Base-by-base conservation (phyloP, 2,888 invertebrate species). In the Aphodius granarius region DNA sequence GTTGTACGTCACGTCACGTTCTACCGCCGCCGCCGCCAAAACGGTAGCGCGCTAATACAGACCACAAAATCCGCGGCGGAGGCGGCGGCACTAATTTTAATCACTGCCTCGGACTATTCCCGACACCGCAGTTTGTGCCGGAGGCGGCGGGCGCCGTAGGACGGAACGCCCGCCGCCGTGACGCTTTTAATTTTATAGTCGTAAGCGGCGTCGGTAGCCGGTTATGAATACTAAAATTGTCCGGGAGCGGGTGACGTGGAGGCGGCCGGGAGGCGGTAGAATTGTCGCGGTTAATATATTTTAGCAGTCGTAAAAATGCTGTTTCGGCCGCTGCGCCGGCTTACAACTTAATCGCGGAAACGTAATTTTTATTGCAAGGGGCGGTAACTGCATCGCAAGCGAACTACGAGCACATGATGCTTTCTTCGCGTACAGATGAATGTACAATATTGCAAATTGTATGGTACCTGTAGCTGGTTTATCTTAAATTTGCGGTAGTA, bases 231-330 rank as follows among this genome's bases (percentile, higher is more conserved):
- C 43, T 43, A 43, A 43, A 43, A 43, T 23, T 43, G 43, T 13
- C 43, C 9, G 43, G 43, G 43, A 13, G 43, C 13, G 43, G 43
- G 43, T 43, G 43, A 43, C 13, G 43, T 43, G 43, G 43, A 43
- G 43, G 43, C 43, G 43, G 43, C 43, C 9, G 43, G 43, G 43
- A 6, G 43, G 43, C 43, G 43, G 43, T 13, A 43, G 43, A 43
- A 43, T 68, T 22, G 68, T 68, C 68, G 68, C 68, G 68, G 68
- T 68, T 68, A 68, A 68, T 68, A 68, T 68, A 68, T 68, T 68
- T 68, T 68, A 68, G 22, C 21, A 20, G 68, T 68, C 68, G 68
- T 68, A 68, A 68, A 68, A 68, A 68, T 68, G 68, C 22, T 68
- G 68, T 68, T 68, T 68, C 68, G 68, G 68, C 18, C 68, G 21